A percentile compares a stretch with the other conserved stretches of the same genome.
Conservation (phyloP, 2,797 vertebrate species). For the Lepidocolaptes lacrymiger region DNA sequence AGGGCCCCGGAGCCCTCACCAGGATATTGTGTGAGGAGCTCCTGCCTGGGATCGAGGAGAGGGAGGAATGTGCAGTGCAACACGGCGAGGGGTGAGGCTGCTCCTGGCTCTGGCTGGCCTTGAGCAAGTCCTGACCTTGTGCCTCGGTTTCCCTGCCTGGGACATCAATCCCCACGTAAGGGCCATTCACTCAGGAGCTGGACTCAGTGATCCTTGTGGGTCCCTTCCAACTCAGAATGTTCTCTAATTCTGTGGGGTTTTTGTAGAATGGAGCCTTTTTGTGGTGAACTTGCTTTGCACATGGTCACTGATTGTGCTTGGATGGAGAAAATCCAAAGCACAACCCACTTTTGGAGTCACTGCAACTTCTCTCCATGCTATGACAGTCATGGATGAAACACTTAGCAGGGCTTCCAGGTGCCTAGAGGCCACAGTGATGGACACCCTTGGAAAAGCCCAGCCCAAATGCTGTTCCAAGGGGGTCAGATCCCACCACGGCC, state of each 20-base stretch:
- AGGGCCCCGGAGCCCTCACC: not conserved
- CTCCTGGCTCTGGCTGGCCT: not conserved
- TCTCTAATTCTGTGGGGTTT: accelerated
- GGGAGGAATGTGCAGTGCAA: not conserved
- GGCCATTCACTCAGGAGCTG: too few relatives aligned
- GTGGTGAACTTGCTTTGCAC: not conserved
- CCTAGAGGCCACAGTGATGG: not conserved
- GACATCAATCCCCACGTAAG: not conserved
- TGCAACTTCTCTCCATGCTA: accelerated
- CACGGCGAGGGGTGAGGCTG: not conserved
- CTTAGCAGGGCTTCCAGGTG: accelerated
- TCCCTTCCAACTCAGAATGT: not conserved
- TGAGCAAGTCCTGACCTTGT: not conserved
- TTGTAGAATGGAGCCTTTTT: not conserved
- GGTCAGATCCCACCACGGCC: accelerated
- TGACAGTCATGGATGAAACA: accelerated
- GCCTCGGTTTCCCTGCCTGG: not conserved
- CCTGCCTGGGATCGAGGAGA: not conserved
- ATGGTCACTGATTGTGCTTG: accelerated
- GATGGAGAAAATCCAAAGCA: not conserved
- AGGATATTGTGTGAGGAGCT: not conserved
- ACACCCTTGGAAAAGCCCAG: accelerated
- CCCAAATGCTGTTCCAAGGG: accelerated
- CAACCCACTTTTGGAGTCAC: accelerated
- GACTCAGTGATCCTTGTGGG: not conserved